Evolutionary conservation across 2,113 vertebrate species (phyloP), one percentile per base, ranked within the genome.

Genomic region (Oreochromis niloticus): DNA sequence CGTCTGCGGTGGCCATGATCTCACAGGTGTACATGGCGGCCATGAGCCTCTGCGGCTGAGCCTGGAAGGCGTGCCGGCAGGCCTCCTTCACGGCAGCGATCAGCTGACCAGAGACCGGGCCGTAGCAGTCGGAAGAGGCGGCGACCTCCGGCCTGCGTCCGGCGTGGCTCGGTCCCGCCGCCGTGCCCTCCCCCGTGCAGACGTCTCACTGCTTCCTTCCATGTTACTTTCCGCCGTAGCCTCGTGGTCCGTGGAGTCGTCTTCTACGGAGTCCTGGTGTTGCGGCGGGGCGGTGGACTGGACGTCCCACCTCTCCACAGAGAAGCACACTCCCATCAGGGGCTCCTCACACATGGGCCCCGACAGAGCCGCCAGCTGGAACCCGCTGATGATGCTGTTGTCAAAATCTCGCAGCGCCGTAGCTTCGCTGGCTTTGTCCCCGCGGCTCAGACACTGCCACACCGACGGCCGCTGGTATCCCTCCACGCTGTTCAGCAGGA

Each of bases 341-440:
- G 99, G 98, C 92, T 99, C 99, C 94, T 99, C 99, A 84, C 98
- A 99, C 98, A 99, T 97, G 52, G 99, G 99, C 32, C 98, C 99
- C 0, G 99, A 95, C 41, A 99, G 97, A 0, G 98, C 95, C 19
- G 98, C 99, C 22, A 99, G 94, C 93, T 99, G 99, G 95, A 99
- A 99, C 80, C 99, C 99, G 14, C 97, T 99, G 16, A 98, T 66
- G 3, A 99, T 95, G 94, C 98, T 99, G 91, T 98, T 99, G 94
- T 98, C 98, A 32, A 98, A 95, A 78, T 99, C 98, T 82, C 97
- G 93, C 66, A 94, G 80, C 2, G 10, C 17, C 4, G 84, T 4
- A 3, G 80, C 78, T 83, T 96, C 96, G 1, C 84, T 85, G 4
- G 85, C 84, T 7, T 57, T 66, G 27, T 84, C 87, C 1, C 84